Evolutionary conservation across 2,888 invertebrate species (phyloP).

Genomic region (Platyscelio sp.): DNA sequence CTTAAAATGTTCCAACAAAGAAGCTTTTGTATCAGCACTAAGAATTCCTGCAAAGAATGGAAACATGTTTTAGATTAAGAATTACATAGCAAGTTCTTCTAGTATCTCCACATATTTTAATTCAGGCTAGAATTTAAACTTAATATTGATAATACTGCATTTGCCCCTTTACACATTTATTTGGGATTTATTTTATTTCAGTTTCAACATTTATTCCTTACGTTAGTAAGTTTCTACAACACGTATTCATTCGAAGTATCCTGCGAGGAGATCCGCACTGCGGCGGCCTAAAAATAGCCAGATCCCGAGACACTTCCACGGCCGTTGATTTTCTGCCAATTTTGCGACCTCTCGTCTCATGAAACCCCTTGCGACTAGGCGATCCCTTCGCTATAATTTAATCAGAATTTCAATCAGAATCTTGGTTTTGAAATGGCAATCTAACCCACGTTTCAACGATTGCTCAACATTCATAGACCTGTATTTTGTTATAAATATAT

Average conservation of each 20-base stretch:
- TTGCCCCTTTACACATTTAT: too few relatives aligned
- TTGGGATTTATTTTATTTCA: slow-evolving; percentile 45
- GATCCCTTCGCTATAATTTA: slow-evolving; percentile 44
- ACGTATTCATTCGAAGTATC: slow-evolving; percentile 29
- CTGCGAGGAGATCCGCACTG: slow-evolving; percentile 62
- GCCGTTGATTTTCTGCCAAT: slow-evolving; percentile 68
- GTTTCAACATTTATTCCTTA: slow-evolving; percentile 29
- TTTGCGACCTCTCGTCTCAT: slow-evolving; percentile 48
- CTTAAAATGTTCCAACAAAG: too few relatives aligned
- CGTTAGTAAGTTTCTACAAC: slow-evolving; percentile 25
- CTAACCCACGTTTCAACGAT: too few relatives aligned
- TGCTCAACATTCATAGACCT: too few relatives aligned
- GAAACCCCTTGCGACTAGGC: slow-evolving; percentile 30
- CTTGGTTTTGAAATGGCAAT: slow-evolving; percentile 19
- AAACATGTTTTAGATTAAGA: too few relatives aligned
- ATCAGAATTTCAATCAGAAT: slow-evolving; percentile 41
- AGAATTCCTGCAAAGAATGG: too few relatives aligned
- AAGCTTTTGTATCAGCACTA: too few relatives aligned
- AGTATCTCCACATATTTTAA: too few relatives aligned
- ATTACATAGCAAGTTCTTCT: too few relatives aligned
- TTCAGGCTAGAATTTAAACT: too few relatives aligned
- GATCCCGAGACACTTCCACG: slow-evolving; percentile 57
- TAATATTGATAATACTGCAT: too few relatives aligned
- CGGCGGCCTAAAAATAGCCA: slow-evolving; percentile 61
- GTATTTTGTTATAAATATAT: too few relatives aligned